phyloP scores from a whole-genome alignment of 2,888 invertebrate species.

The Pyrocoelia pectoralis region DNA sequence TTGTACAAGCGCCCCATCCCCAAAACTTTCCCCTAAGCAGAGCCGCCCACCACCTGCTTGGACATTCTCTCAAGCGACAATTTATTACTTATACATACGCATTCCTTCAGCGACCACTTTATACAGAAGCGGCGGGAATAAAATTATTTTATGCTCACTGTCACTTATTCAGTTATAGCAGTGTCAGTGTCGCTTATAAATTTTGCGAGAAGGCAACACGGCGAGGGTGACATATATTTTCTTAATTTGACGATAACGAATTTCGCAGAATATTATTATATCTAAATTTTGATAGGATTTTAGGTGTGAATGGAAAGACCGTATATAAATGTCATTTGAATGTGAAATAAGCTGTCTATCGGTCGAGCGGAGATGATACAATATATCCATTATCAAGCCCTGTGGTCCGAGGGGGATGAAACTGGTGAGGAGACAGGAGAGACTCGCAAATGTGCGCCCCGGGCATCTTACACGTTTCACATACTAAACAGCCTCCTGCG shows the following conservation, averaged over 20 bases:
- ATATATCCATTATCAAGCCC: slow-evolving; percentile 58
- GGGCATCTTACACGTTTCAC: slow-evolving; percentile 59
- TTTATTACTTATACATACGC: slow-evolving; percentile 57
- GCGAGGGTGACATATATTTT: background rate
- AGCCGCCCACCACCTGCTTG: slow-evolving; percentile 63
- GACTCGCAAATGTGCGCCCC: slow-evolving; percentile 55
- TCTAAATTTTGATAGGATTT: slow-evolving; percentile 22
- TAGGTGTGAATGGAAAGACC: slow-evolving; percentile 20
- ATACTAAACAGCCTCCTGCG: slow-evolving; percentile 57
- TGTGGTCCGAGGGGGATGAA: slow-evolving; percentile 40
- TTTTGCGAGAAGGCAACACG: slow-evolving; percentile 1
- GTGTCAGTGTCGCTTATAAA: slow-evolving; percentile 24
- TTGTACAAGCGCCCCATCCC: slow-evolving; percentile 53
- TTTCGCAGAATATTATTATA: slow-evolving; percentile 4
- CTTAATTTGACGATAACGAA: slow-evolving; percentile 6
- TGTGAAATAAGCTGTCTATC: slow-evolving; percentile 50
- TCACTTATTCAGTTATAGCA: slow-evolving; percentile 14
- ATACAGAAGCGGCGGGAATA: slow-evolving; percentile 42
- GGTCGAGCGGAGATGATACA: slow-evolving; percentile 55
- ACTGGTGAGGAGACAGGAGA: slow-evolving; percentile 38
- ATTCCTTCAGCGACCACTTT: slow-evolving; percentile 49
- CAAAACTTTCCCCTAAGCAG: slow-evolving; percentile 50
- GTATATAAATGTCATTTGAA: slow-evolving; percentile 37
- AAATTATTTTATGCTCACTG: slow-evolving; percentile 26
- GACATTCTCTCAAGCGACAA: slow-evolving; percentile 68